Base-by-base conservation (phyloP, 2,797 vertebrate genomes). In the Nyctalus aviator region DNA sequence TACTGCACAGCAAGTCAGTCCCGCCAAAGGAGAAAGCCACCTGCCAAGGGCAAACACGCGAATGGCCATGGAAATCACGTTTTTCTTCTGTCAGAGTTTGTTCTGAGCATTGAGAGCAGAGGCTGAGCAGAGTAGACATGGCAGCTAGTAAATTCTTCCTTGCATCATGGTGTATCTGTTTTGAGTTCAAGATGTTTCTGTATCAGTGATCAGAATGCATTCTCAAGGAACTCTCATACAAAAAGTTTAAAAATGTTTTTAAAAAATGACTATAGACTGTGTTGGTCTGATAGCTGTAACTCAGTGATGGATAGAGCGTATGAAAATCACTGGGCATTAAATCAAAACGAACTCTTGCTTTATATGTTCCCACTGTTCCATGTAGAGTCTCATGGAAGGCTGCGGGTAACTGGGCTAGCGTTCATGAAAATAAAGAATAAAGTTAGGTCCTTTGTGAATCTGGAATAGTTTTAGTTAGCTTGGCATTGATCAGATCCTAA, bases 11-110 rank as follows among this genome's bases (percentile, higher is more conserved):
- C 41, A 59, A 92, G 82, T 64, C 71, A 88, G 46, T 75, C 88
- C 90, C 23, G 27, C 88, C 53, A 69, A 89, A 93, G 95, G 75
- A 96, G 72, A 83, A 89, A 57, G 72, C 30, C 83, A 91, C 93
- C 78, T 96, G 95, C 95, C 92, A 89, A 93, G 69, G 95, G 83
- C 88, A 91, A 73, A 90, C n/a, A 66, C 35, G 37, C 32, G 76
- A 90, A 91, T 37, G 78, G 90, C 72, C 53, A 32, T 84, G 95
- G 62, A 91, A 84, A 87, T 53, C 76, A 35, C 53, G 46, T 91
- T 89, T 92, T 95, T 77, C 66, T 92, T 88, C 83, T 87, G 79
- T 91, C 96, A 90, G 20, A 83, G 55, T 79, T 84, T 48, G 27
- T 84, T 92, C 30, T 8, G 64, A 91, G 83, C n/a, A 12, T 23